Base-by-base conservation (phyloP, 2,797 vertebrate genomes). In the Danionella dracula region DNA sequence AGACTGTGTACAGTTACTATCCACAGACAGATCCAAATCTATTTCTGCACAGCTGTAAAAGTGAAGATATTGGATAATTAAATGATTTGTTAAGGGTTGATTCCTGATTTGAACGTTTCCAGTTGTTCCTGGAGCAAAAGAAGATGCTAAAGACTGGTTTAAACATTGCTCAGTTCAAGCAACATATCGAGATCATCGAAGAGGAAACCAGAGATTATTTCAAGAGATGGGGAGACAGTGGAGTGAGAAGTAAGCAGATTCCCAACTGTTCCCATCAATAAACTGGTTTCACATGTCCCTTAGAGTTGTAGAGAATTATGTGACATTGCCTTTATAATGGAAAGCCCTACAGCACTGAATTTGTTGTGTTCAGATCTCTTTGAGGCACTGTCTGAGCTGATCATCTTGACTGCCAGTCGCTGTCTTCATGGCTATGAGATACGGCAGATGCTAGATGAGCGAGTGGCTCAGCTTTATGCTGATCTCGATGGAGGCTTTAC, bases 111-210 rank as follows among this genome's bases (percentile, higher is more conserved):
- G 23, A n/a, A 27, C 23, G 23, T 34, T 35, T 72, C 1, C 80
- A 99, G 96, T 41, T 98, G 58, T 99, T 99, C 79, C 83, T 99
- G 87, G 97, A 99, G 74, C 97, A 99, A 75, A 99, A 99, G 87
- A 99, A 98, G 81, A 94, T 99, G 87, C 73, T 99, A 72, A 99
- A 99, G 89, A 97, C 90, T 0, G 94, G 95, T 0, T 84, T 99
- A 74, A 98, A 96, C 75, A 91, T 96, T 8, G 92, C 91, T 65
- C 94, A 85, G 4, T 98, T 99, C 69, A 94, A 84, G 79, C 85
- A 91, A n/a, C 93, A 97, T 0, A 86, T 98, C 5, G 78, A 86
- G 62, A 77, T 98, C 66, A 97, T 99, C 16, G 96, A 99, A 82
- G 83, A 90, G 20, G 97, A 99, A 85, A 97, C 97, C 16, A 79